Evolutionary conservation across 2,113 vertebrate species (phyloP), one percentile per base, ranked within the genome.

Genomic region (Lasiurus cinereus): DNA sequence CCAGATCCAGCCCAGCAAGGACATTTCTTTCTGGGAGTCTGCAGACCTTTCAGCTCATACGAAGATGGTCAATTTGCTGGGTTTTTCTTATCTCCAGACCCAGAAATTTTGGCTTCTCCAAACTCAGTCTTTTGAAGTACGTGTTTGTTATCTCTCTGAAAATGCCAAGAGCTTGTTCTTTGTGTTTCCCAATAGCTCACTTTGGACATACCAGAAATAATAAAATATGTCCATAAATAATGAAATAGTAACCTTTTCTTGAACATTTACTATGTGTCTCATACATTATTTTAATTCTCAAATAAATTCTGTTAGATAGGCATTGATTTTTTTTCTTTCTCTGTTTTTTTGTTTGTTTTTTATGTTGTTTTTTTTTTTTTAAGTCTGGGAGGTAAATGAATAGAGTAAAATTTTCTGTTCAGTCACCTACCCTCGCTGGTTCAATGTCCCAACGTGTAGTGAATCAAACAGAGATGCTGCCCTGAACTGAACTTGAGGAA

Each of bases 361-460:
- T 78, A 48, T 66, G 14, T 72, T 10, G 78, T 22, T 56, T 77
- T 10, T 83, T 22, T 56, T 77, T 64, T 64, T 72, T 74, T 98
- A 98, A 62, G 94, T 96, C 96, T 77, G 88, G 92, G 94, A 97
- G 93, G 96, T 54, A 91, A 79, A 96, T 93, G 92, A 96, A 79
- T 96, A 95, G 69, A 96, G 13, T 13, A 50, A 64, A 46, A 36
- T 36, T 76, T 89, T 84, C 39, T 96, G 90, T 95, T 83, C n/a
- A 0, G 0, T 86, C 66, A 50, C 62, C 52, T 84, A 96, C 85
- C 89, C 77, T 92, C 96, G 98, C 98, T 96, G 79, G 31, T 98
- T 79, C 97, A 66, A 67, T 99, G 73, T 99, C 64, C 98, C 99
- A 99, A 98, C 99, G 99, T 86, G 97, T 96, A 98, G 99, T 99